Conservation (phyloP, 2,888 invertebrate species). For the Rhopalosiphum nymphaeae region DNA sequence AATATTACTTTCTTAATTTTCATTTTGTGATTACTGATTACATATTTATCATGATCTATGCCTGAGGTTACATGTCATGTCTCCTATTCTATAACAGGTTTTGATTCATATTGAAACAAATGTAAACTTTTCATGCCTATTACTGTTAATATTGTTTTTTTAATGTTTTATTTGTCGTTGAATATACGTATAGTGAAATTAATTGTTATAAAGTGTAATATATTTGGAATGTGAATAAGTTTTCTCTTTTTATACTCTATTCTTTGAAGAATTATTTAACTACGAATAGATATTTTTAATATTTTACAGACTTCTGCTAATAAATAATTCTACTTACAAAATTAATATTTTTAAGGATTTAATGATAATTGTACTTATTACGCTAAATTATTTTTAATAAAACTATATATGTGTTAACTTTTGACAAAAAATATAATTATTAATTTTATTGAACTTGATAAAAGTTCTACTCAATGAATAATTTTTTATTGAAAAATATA, state of each 20-base stretch:
- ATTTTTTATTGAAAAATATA: too few species aligned
- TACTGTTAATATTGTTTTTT: background rate
- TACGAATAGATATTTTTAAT: background rate
- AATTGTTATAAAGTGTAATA: background rate
- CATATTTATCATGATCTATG: constrained; percentile 5
- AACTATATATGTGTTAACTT: background rate
- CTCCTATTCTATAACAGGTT: background rate
- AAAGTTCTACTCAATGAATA: too few species aligned
- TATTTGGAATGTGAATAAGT: background rate
- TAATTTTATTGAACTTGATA: background rate
- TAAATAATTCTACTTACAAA: background rate
- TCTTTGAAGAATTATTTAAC: background rate
- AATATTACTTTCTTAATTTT: constrained; percentile 37
- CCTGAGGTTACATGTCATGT: background rate
- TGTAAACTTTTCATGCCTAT: background rate
- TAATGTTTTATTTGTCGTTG: background rate
- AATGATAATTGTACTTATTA: background rate
- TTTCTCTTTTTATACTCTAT: background rate
- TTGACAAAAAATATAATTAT: background rate
- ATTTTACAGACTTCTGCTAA: background rate
- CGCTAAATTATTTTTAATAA: background rate
- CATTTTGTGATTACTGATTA: constrained; percentile 11
- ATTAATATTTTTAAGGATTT: background rate
- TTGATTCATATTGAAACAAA: background rate
- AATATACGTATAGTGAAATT: background rate